Evolutionary conservation across 2,888 invertebrate species (phyloP).

Genomic region (Chirona hameri): DNA sequence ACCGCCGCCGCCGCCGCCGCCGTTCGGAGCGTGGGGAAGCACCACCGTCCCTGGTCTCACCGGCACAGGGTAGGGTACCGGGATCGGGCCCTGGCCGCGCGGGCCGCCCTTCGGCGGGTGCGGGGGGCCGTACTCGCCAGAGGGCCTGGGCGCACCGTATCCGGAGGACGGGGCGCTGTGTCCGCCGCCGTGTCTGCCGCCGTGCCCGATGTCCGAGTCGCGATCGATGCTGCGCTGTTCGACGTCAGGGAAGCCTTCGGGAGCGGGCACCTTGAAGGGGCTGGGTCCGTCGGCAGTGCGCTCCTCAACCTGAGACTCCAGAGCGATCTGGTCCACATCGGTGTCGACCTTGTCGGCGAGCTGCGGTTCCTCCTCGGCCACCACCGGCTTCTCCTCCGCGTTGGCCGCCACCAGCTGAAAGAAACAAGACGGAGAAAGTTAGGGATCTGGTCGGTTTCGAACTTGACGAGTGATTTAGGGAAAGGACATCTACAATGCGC

Average conservation of each 20-base stretch:
- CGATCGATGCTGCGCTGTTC: background rate
- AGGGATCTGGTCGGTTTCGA: too few relatives aligned
- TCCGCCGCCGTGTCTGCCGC: background rate
- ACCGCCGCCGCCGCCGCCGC: background rate
- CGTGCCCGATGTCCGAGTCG: background rate
- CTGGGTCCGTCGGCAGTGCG: background rate
- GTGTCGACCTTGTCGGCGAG: background rate
- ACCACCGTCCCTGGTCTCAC: constrained; percentile 5
- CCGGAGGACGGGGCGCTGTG: background rate
- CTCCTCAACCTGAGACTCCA: background rate
- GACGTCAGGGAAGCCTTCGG: background rate
- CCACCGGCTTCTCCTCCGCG: background rate
- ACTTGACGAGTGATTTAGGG: too few relatives aligned
- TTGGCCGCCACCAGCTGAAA: background rate
- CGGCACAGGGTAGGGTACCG: constrained; percentile 5
- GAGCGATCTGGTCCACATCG: constrained; percentile 13
- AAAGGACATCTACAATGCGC: too few relatives aligned
- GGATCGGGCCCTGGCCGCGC: constrained; percentile 22
- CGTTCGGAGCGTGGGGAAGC: constrained; percentile 13
- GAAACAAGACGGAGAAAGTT: background rate
- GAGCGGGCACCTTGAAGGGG: background rate
- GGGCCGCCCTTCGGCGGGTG: constrained; percentile 27
- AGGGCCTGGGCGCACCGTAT: background rate
- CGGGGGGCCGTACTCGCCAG: constrained; percentile 24
- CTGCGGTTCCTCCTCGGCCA: background rate